Evolutionary conservation across 2,888 invertebrate genomes (phyloP).

Genomic region (Aradus depressus): DNA sequence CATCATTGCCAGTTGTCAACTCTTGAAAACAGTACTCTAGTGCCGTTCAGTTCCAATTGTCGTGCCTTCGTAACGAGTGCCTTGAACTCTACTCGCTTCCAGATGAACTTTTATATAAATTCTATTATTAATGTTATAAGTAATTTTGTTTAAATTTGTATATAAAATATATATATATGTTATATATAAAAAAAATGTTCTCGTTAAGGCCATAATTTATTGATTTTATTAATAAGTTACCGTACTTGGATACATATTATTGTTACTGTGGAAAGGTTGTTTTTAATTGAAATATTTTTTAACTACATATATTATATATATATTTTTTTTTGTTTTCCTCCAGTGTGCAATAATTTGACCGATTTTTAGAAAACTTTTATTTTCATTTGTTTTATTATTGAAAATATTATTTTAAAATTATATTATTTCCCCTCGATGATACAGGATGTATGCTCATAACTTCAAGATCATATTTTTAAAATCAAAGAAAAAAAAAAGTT

Average conservation of each 20-base stretch:
- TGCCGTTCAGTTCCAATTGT: too few relatives aligned
- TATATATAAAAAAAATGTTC: slow-evolving; percentile 1
- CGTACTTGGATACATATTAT: background rate
- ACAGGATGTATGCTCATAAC: too few relatives aligned
- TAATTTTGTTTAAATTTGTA: slow-evolving; percentile 9
- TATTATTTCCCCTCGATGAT: background rate
- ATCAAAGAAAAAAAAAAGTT: too few relatives aligned
- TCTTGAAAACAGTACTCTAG: too few relatives aligned
- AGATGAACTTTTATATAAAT: slow-evolving; percentile 11
- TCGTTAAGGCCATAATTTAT: slow-evolving; percentile 16
- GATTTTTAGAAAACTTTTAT: background rate
- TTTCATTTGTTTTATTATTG: background rate
- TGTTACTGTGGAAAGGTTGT: background rate
- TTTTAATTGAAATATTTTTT: background rate
- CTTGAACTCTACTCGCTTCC: too few relatives aligned
- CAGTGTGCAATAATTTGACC: slow-evolving; percentile 2
- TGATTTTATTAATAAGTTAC: slow-evolving; percentile 15
- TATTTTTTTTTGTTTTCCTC: background rate
- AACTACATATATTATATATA: background rate
- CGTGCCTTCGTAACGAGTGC: too few relatives aligned
- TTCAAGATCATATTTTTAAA: too few relatives aligned
- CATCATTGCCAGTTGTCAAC: too few relatives aligned
- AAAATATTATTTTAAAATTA: background rate
- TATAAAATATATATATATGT: slow-evolving; percentile 9
- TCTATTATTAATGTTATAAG: slow-evolving; percentile 7